These are phyloP conservation scores for Heterodera carotae DNA, from an alignment of 1,140 invertebrate species.

Conservation along the genomic window DNA sequence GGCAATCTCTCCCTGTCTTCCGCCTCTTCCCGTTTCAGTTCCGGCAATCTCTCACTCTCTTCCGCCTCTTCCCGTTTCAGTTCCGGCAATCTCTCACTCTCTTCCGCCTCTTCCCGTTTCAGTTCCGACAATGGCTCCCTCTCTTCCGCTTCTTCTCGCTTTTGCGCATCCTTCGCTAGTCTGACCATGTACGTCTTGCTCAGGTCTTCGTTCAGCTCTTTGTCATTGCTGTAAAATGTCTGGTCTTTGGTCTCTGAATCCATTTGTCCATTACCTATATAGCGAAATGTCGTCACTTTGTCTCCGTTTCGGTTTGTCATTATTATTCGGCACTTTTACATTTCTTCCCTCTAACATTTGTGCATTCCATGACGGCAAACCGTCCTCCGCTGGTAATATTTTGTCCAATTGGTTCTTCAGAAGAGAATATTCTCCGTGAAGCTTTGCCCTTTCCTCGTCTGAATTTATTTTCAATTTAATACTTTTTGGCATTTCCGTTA, in stretches of 20 bases:
- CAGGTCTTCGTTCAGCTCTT: not conserved
- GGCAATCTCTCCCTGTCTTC: no score
- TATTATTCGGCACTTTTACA: not conserved
- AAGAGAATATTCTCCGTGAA: conserved; percentile 60
- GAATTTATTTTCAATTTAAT: conserved; percentile 23
- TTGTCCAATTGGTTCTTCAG: conserved; percentile 62
- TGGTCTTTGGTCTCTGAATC: not conserved
- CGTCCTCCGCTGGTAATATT: conserved; percentile 37
- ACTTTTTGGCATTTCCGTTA: not conserved
- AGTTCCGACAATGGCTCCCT: no score
- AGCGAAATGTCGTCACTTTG: not conserved
- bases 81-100: not conserved
- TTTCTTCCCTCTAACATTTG: conserved; percentile 41
- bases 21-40: no score
- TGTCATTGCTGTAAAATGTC: not conserved
- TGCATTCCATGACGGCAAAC: conserved; percentile 58
- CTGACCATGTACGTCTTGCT: not conserved
- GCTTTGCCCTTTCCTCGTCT: conserved; percentile 53
- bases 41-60: not conserved
- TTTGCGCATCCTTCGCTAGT: not conserved
- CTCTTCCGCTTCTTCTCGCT: not conserved
- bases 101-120: not conserved
- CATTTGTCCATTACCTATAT: not conserved
- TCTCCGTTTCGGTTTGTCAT: not conserved
- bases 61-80: not conserved